These are phyloP conservation scores for Stigmatopora nigra DNA, from an alignment of 2,113 vertebrate genomes.

Conservation along the genomic window DNA sequence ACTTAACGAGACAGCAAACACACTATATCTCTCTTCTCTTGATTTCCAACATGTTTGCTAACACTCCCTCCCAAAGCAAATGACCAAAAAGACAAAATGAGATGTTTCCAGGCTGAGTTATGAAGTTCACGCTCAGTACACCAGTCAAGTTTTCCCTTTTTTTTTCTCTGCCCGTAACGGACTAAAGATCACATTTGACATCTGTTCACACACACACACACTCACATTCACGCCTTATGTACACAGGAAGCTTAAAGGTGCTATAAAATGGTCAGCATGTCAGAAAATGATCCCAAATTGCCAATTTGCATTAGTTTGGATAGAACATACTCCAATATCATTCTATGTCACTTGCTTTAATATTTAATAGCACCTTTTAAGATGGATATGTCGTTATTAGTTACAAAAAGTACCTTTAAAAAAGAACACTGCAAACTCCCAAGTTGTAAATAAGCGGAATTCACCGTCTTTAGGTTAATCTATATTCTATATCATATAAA, in stretches of 20 bases:
- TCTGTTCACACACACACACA: neutral
- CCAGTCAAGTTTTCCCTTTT: neutral
- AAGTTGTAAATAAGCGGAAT: neutral
- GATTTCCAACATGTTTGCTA: neutral
- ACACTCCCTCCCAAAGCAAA: neutral
- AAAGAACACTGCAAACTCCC: neutral
- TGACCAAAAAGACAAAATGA: neutral
- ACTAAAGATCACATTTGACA: neutral
- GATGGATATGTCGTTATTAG: slow-evolving; percentile 35
- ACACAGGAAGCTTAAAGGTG: slow-evolving; percentile 8
- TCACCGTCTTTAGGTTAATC: slow-evolving; percentile 2
- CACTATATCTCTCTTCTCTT: slow-evolving; percentile 3
- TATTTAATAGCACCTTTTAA: neutral
- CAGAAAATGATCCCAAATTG: too few relatives aligned
- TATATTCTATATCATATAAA: slow-evolving; percentile 18
- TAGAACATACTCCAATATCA: too few relatives aligned
- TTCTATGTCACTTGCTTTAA: too few relatives aligned
- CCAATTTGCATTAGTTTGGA: too few relatives aligned
- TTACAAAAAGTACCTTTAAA: slow-evolving; percentile 50
- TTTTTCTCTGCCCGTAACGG: neutral
- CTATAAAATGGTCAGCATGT: too few relatives aligned
- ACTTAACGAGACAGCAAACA: neutral
- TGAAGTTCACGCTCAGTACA: neutral
- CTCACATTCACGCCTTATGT: neutral
- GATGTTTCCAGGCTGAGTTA: slow-evolving; percentile 4